Percentiles rank a stretch among this genome's conserved stretches.
Conservation (phyloP, 2,888 invertebrate genomes). For the Ochropacha duplaris region DNA sequence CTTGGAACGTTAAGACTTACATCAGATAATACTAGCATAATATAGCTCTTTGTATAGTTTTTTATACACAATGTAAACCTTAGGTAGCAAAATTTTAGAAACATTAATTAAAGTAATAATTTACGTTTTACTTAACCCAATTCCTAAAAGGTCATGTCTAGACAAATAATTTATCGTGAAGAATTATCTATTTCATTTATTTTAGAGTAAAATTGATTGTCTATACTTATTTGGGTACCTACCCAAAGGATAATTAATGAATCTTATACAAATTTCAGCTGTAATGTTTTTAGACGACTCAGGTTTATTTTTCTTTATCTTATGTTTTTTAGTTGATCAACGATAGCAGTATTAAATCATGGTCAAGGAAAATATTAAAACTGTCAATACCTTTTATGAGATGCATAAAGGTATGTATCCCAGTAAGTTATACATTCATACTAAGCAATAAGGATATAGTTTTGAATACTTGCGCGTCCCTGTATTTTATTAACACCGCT, state of each 20-base stretch:
- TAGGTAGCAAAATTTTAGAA: slow-evolving; percentile 28
- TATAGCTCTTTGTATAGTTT: neutral
- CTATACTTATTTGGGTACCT: neutral
- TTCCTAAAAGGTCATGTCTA: slow-evolving; percentile 11
- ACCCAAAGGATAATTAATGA: neutral
- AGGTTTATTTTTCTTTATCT: no score
- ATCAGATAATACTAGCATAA: slow-evolving; percentile 8
- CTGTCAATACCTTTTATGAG: no score
- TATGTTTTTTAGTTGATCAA: no score
- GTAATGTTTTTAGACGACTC: neutral
- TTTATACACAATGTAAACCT: neutral
- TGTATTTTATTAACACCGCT: slow-evolving; percentile 12
- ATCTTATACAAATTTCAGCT: slow-evolving; percentile 6
- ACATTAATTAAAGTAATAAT: slow-evolving; percentile 41
- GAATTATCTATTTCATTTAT: neutral
- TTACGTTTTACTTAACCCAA: slow-evolving; percentile 24
- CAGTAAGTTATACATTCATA: neutral
- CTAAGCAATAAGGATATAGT: neutral
- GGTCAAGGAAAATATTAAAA: no score
- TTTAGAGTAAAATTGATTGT: neutral
- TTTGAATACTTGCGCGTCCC: slow-evolving; percentile 12
- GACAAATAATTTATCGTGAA: neutral
- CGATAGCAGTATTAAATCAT: no score
- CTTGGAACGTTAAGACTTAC: neutral
- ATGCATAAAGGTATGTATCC: neutral